Conservation (phyloP, 1,140 invertebrate genomes). For the Neodiprion lecontei region DNA sequence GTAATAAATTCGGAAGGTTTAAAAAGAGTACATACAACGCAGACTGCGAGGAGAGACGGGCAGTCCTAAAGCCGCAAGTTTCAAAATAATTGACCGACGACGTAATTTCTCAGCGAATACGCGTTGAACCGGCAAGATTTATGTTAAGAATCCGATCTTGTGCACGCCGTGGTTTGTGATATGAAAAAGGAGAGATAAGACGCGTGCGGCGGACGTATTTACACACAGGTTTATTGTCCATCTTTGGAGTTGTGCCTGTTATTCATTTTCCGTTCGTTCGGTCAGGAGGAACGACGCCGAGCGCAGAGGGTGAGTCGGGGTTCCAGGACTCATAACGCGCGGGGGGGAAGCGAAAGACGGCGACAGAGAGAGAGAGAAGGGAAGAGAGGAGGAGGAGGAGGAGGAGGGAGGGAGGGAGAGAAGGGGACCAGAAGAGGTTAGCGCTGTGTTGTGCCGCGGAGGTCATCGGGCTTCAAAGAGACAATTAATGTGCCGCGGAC, state of each 20-base stretch:
- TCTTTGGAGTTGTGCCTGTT: not conserved
- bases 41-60: not conserved
- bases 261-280: not conserved
- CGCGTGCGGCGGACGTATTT: not conserved
- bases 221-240: not conserved
- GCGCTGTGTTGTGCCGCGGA: slow-evolving; percentile 30
- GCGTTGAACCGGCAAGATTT: not conserved
- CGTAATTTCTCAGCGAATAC: not conserved
- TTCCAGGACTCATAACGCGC: slow-evolving; percentile 9
- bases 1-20: not conserved
- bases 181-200: not conserved
- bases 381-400: slow-evolving; percentile 1
- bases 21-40: not conserved
- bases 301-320: too few relatives aligned
- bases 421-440: slow-evolving; percentile 13
- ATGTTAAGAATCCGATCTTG: not conserved
- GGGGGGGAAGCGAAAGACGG: slow-evolving; percentile 19
- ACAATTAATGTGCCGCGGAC: slow-evolving; percentile 48
- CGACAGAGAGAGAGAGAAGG: slow-evolving; percentile 24
- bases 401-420: slow-evolving; percentile 20
- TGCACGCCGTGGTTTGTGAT: not conserved
- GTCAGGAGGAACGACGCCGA: not conserved
- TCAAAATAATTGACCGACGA: not conserved
- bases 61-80: not conserved
- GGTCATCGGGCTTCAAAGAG: slow-evolving; percentile 49